These are phyloP conservation scores for Ctenopoma kingsleyae DNA, from an alignment of 2,797 vertebrate genomes.

Conservation along the genomic window DNA sequence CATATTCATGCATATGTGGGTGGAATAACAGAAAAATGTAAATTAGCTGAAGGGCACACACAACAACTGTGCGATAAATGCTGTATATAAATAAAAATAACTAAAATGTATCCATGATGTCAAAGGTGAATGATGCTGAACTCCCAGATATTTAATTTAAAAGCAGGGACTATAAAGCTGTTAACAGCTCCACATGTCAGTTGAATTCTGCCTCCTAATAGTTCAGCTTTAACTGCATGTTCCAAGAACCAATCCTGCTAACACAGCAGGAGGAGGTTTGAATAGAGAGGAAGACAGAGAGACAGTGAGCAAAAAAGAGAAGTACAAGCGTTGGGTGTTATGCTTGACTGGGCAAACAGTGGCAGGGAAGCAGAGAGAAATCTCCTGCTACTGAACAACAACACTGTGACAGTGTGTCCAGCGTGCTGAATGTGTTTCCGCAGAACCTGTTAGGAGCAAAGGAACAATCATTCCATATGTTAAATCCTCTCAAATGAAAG, in stretches of 20 bases:
- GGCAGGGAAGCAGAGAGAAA: constrained; percentile 36
- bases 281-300: constrained; percentile 6
- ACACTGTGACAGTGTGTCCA: constrained; percentile 22
- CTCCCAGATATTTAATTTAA: constrained; percentile 36
- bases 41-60: constrained; percentile 65
- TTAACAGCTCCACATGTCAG: not conserved
- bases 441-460: constrained; percentile 27
- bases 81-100: constrained; percentile 49
- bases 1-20: constrained; percentile 77
- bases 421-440: constrained; percentile 16
- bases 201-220: constrained; percentile 3
- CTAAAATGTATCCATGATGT: constrained; percentile 30
- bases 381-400: constrained; percentile 35
- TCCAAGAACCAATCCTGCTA: constrained; percentile 21
- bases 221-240: constrained; percentile 16
- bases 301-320: not conserved
- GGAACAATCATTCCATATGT: constrained; percentile 14
- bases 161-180: not conserved
- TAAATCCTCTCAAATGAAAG: constrained; percentile 42
- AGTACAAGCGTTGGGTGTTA: constrained; percentile 43
- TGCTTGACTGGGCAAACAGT: constrained; percentile 50
- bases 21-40: constrained; percentile 67
- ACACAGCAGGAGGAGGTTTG: constrained; percentile 45
- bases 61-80: constrained; percentile 44
- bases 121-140: constrained; percentile 55